Evolutionary conservation across 2,113 vertebrate genomes (phyloP).

Genomic region (Perccottus glenii): DNA sequence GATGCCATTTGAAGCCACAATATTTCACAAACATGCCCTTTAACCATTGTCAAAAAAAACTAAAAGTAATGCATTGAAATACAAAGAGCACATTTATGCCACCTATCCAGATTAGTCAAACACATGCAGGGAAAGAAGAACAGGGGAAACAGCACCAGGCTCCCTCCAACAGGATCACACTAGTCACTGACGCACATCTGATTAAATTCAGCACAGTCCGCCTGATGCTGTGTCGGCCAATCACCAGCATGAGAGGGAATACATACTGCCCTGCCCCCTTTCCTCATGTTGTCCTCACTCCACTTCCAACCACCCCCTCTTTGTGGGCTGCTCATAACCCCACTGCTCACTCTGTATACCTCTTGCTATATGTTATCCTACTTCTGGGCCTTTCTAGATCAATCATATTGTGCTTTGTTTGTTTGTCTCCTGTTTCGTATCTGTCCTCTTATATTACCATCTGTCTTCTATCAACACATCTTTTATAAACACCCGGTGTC

Average conservation of each 20-base stretch:
- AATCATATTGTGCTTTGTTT: constrained; percentile 15
- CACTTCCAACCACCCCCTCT: constrained; percentile 41
- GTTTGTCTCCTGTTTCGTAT: constrained; percentile 17
- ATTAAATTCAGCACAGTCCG: constrained; percentile 81
- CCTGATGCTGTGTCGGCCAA: constrained; percentile 58
- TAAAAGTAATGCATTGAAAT: neutral
- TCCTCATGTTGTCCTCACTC: constrained; percentile 25
- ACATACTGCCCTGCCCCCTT: constrained; percentile 55
- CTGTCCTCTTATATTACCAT: constrained; percentile 52
- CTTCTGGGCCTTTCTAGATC: constrained; percentile 28
- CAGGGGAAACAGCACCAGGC: constrained; percentile 5
- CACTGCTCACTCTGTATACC: constrained; percentile 41
- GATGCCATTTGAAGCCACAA: too few species aligned
- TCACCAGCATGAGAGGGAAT: constrained; percentile 43
- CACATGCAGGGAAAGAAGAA: constrained; percentile 5
- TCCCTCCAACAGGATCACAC: constrained; percentile 72
- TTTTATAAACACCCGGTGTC: constrained; percentile 32
- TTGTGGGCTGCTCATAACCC: constrained; percentile 48
- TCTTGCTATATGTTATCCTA: constrained; percentile 12
- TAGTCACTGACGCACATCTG: constrained; percentile 84
- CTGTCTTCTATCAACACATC: constrained; percentile 37
- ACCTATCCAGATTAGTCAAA: constrained; percentile 18
- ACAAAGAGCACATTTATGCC: constrained; percentile 10
- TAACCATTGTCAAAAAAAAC: too few species aligned
- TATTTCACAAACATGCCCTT: too few species aligned